phyloP scores from a whole-genome alignment of 2,888 invertebrate genomes.

The Lasioglossum pauxillum region DNA sequence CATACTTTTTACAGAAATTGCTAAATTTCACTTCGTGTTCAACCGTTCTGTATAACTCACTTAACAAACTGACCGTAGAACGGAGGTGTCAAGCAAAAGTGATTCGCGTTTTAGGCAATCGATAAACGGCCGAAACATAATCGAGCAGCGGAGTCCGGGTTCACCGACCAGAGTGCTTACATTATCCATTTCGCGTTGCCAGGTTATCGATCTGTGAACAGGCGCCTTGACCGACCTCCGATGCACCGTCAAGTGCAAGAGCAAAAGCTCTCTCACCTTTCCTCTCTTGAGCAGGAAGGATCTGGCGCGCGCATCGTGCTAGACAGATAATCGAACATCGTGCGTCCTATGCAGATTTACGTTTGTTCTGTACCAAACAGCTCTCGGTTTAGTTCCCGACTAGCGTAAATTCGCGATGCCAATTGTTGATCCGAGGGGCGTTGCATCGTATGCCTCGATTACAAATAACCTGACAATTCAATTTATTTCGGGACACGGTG shows the following conservation, averaged over 20 bases:
- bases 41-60: not conserved
- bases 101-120: constrained; percentile 18
- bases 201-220: constrained; percentile 82
- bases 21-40: not conserved
- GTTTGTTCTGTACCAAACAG: not conserved
- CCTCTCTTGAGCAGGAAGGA: constrained; percentile 51
- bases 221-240: constrained; percentile 84
- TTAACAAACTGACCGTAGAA: not conserved
- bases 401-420: not conserved
- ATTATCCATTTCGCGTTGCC: constrained; percentile 81
- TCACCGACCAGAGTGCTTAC: constrained; percentile 75
- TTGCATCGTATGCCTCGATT: not conserved
- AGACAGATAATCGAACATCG: constrained; percentile 46
- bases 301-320: constrained; percentile 47
- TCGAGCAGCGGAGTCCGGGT: constrained; percentile 59
- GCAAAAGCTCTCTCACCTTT: constrained; percentile 77
- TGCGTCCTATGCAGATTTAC: not conserved
- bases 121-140: constrained; percentile 20
- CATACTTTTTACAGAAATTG: not conserved
- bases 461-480: not conserved
- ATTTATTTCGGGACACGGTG: not conserved
- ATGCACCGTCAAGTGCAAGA: constrained; percentile 83
- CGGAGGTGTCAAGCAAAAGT: constrained; percentile 4
- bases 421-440: not conserved
- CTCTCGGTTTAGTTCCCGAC: not conserved